These are phyloP conservation scores for Coccyzus lansbergi DNA, from an alignment of 2,797 vertebrate species.

Conservation along the genomic window DNA sequence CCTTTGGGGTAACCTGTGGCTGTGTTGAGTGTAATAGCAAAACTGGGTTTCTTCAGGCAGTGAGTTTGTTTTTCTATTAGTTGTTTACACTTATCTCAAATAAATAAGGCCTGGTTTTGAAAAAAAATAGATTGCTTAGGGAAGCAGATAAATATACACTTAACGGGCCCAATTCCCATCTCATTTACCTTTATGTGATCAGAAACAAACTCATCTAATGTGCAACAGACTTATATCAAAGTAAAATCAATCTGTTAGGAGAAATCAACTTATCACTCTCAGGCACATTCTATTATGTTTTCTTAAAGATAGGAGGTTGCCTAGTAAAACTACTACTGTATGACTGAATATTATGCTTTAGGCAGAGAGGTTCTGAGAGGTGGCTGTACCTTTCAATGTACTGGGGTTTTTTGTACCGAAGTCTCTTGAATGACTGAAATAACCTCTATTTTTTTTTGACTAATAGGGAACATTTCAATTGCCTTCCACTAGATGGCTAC, in stretches of 20 bases:
- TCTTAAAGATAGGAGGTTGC: not conserved
- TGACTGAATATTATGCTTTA: not conserved
- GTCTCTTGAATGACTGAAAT: not conserved
- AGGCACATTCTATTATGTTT: not conserved
- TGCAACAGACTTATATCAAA: not conserved
- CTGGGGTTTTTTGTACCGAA: not conserved
- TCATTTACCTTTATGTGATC: not conserved
- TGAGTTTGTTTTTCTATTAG: not conserved
- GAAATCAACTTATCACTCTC: not conserved
- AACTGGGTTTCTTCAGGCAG: not conserved
- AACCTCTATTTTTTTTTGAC: not conserved
- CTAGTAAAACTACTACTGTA: not conserved
- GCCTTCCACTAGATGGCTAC: conserved; percentile 65
- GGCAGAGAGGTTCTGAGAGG: not conserved
- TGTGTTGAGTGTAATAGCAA: not conserved
- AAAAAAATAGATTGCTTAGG: not conserved
- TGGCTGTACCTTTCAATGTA: not conserved
- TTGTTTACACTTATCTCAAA: not conserved
- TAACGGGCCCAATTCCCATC: not conserved
- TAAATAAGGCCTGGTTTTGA: not conserved
- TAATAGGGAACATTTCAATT: not conserved
- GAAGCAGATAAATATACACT: not conserved
- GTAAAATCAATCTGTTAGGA: not conserved
- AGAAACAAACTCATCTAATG: not conserved
- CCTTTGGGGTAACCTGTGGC: not conserved